Evolutionary conservation across 2,113 vertebrate species (phyloP).

Genomic region (Pelobates fuscus): DNA sequence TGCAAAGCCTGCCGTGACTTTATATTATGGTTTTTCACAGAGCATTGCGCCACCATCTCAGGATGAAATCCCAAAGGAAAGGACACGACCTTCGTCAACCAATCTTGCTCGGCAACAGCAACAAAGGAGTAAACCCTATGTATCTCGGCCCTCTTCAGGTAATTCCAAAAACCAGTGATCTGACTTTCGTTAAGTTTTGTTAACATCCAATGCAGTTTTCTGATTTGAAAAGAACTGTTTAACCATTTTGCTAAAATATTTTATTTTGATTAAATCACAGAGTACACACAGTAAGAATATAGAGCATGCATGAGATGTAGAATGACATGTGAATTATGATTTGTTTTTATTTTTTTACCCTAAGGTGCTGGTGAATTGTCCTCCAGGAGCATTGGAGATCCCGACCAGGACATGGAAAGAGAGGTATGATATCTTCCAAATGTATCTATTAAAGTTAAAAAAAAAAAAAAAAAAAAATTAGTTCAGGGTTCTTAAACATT

Average conservation of each 20-base stretch:
- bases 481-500: no score
- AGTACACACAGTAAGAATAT: no score
- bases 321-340: no score
- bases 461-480: no score
- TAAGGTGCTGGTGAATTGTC: slow-evolving; percentile 77
- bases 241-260: no score
- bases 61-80: slow-evolving; percentile 78
- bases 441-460: no score
- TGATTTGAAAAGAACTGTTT: no score
- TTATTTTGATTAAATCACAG: no score
- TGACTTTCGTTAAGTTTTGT: no score
- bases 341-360: not conserved
- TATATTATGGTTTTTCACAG: slow-evolving; percentile 57
- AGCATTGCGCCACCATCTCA: slow-evolving; percentile 78
- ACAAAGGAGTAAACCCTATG: slow-evolving; percentile 79
- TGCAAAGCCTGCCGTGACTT: not conserved
- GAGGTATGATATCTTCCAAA: slow-evolving; percentile 73
- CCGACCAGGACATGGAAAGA: slow-evolving; percentile 87
- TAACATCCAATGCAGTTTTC: no score
- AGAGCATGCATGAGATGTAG: no score
- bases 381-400: slow-evolving; percentile 80
- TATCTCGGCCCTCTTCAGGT: slow-evolving; percentile 91
- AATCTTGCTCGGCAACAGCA: slow-evolving; percentile 78
- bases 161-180: slow-evolving; percentile 32
- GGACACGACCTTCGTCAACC: slow-evolving; percentile 73